Percentiles rank a stretch among this genome's conserved stretches.
phyloP scores from a whole-genome alignment of 2,888 invertebrate genomes.

The Autographa pulchrina region DNA sequence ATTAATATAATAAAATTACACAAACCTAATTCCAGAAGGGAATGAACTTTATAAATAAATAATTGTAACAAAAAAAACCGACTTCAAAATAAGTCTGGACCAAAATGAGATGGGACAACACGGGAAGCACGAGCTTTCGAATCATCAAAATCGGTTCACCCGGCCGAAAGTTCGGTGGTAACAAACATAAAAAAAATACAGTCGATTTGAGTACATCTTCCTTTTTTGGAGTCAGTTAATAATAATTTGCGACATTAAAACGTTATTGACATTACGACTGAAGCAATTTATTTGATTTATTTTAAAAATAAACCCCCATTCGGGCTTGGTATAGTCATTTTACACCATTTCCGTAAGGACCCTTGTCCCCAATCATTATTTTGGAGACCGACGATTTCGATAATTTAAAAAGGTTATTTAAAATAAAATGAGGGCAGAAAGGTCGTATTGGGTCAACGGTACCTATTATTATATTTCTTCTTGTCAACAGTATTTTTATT shows the following conservation, averaged over 20 bases:
- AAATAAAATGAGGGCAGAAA: slow-evolving; percentile 13
- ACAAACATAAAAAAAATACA: no score
- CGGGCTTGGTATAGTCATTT: slow-evolving; percentile 47
- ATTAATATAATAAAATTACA: background rate
- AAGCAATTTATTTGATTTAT: slow-evolving; percentile 59
- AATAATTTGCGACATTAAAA: slow-evolving; percentile 39
- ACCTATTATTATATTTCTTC: no score
- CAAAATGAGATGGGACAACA: no score
- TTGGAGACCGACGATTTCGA: slow-evolving; percentile 33
- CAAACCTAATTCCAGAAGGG: no score
- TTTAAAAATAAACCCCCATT: slow-evolving; percentile 43
- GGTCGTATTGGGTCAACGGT: slow-evolving; percentile 9
- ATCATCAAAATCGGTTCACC: no score
- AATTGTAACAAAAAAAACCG: no score
- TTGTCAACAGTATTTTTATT: background rate
- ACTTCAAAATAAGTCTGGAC: no score
- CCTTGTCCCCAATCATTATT: slow-evolving; percentile 41
- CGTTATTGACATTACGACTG: slow-evolving; percentile 38
- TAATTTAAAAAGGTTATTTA: slow-evolving; percentile 40
- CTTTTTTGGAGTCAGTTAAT: no score
- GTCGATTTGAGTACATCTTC: no score
- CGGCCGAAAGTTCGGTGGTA: no score
- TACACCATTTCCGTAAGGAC: slow-evolving; percentile 29
- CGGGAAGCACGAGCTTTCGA: no score
- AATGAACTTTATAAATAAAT: no score